Evolutionary conservation across 35 echinoderm and acorn worm species (phyloP), one percentile per base, ranked within the genome.

Genomic region (Eucidaris tribuloides): DNA sequence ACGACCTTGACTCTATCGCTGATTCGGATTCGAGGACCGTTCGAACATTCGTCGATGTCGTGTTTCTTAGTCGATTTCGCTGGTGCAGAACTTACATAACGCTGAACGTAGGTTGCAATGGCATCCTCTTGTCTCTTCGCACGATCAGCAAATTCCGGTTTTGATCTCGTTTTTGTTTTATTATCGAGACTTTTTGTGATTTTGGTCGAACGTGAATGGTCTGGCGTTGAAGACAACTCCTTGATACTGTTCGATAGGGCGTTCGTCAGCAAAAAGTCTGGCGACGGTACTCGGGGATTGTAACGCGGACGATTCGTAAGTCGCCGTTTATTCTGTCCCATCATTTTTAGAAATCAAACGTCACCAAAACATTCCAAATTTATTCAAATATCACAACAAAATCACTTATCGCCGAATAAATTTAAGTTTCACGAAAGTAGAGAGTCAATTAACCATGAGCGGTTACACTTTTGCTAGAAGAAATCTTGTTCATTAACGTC

Each of bases 221-320:
- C 61, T n/a, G 48, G 48, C n/a, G 9, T 52, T n/a, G 48, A 52
- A 9, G n/a, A 9, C n/a, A 40, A 74, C 13, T 41, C 41, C 28
- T 42, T 25, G 14, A 40, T 42, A 7, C n/a, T 7, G 68, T 17
- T 38, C 34, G 68, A 74, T 13, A 74, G n/a, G 9, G 68, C 38
- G 41, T 74, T 74, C n/a, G 68, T 74, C 15, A 74, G 18, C 14
- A 74, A 3, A 44, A 74, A 74, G 44, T 74, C 68, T 11, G 68
- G 68, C 20, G 68, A 74, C 7, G 38, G 35, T 3, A 74, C 44
- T 1, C 68, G 68, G 9, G 68, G 68, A 44, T 74, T 74, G 68
- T 74, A 74, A 9, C 68, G 68, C 18, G 68, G 68, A 42, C 68
- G 36, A 43, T 74, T 74, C 40, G 68, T 74, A 2, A 74, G n/a